Base-by-base conservation (phyloP, 92 coral and sea anemone species). In the Umimayanthus chanpuru region DNA sequence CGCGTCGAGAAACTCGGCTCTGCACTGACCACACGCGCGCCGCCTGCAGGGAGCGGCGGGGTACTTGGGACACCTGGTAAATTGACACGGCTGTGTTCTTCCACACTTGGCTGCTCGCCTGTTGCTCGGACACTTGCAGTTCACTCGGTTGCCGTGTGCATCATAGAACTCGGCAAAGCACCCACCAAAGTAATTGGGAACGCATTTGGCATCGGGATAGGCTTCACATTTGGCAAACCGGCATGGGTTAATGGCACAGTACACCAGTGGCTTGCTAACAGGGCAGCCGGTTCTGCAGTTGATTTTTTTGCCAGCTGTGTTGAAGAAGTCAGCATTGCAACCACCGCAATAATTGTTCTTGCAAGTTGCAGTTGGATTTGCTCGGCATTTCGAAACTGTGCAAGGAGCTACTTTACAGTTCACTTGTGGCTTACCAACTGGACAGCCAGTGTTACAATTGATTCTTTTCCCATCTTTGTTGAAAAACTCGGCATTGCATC, bases 81-180 rank as follows among this genome's bases (percentile, higher is more conserved):
- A 76, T 9, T 76, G 15, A 28, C 80, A 76, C 3, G 80, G 80
- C 29, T 76, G 56, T 18, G 26, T 20, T 20, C 53, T 40, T 39
- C 29, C 28, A 76, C 56, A 76, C 14, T 76, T 41, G 12, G 49
- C 39, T 78, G 81, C 64, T 44, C 16, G 56, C 15, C 12, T 21
- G 18, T 47, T 78, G n/a, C 58, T 78, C 38, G 81, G 81, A 28
- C 66, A 78, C 11, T 44, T 44, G 40, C 81, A 78, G 32, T 25
- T 78, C 8, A 78, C 64, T 78, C 32, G 81, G 65, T 78, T 44
- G 36, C 81, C 81, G 12, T 78, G 41, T 20, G 4, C 12, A 25
- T 78, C 81, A 44, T 78, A 78, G 26, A 78, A 78, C 65, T 44
- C 58, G 66, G 81, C 81, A 43, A 44, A n/a, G 81, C 81, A 78